phyloP scores from a whole-genome alignment of 2,888 invertebrate species.

The Drosophila mimetica region DNA sequence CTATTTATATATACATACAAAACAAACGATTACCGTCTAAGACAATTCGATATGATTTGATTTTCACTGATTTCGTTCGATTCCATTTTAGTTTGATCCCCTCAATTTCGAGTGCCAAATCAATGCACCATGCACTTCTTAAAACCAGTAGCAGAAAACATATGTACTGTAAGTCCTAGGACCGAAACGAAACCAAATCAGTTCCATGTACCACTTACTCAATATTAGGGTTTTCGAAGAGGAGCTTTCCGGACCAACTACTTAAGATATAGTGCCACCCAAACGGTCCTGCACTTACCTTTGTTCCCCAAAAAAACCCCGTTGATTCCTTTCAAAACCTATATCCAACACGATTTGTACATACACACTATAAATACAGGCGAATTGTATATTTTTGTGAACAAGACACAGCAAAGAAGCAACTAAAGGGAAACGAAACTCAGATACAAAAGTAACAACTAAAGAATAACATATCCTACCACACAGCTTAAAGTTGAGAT shows the following conservation, averaged over 20 bases:
- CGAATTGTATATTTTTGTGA: slow-evolving; percentile 38
- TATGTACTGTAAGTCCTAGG: not conserved
- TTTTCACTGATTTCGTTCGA: not conserved
- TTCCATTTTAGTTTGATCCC: slow-evolving; percentile 12
- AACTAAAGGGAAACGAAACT: slow-evolving; percentile 36
- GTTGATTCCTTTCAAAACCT: slow-evolving; percentile 7
- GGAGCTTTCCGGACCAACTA: slow-evolving; percentile 59
- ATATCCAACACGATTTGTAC: slow-evolving; percentile 38
- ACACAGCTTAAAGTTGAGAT: slow-evolving; percentile 52
- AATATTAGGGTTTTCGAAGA: slow-evolving; percentile 28
- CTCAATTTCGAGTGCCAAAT: slow-evolving; percentile 45
- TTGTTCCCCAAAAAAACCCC: not conserved
- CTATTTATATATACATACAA: slow-evolving; percentile 34
- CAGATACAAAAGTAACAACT: slow-evolving; percentile 32
- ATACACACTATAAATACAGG: slow-evolving; percentile 27
- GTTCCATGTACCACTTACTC: slow-evolving; percentile 16
- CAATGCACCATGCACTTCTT: slow-evolving; percentile 25
- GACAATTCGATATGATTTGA: slow-evolving; percentile 12
- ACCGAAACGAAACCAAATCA: slow-evolving; percentile 5
- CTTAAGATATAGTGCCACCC: slow-evolving; percentile 35
- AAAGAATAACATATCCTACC: slow-evolving; percentile 63
- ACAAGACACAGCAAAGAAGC: slow-evolving; percentile 17
- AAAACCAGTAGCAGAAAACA: slow-evolving; percentile 16
- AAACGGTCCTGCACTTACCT: slow-evolving; percentile 28
- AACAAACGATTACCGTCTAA: slow-evolving; percentile 23